phyloP scores from a whole-genome alignment of 2,888 invertebrate genomes.

The Neelides folsomi region DNA sequence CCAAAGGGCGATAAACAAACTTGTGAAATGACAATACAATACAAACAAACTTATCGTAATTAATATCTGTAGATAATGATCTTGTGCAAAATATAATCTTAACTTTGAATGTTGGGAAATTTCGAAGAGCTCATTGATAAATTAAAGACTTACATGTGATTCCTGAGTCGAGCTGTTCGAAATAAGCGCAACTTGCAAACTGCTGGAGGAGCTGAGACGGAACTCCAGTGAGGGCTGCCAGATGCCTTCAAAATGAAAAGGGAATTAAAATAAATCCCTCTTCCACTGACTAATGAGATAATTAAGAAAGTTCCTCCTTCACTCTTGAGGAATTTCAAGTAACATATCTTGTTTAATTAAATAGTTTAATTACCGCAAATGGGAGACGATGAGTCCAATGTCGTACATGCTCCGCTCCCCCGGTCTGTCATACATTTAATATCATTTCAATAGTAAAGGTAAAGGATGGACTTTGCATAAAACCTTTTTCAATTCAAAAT shows the following conservation, averaged over 20 bases:
- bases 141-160: slow-evolving; percentile 53
- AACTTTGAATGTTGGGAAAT: too few species aligned
- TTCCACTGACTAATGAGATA: too few species aligned
- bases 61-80: too few species aligned
- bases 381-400: slow-evolving; percentile 56
- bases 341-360: slow-evolving; percentile 35
- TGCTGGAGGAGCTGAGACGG: slow-evolving; percentile 58
- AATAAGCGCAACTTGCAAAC: slow-evolving; percentile 52
- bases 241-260: not conserved
- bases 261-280: too few species aligned
- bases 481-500: not conserved
- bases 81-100: too few species aligned
- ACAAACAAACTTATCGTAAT: too few species aligned
- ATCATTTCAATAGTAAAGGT: not conserved
- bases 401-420: slow-evolving; percentile 58
- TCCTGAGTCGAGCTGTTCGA: slow-evolving; percentile 62
- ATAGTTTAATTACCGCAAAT: slow-evolving; percentile 50
- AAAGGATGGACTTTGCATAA: not conserved
- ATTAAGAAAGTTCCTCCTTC: too few species aligned
- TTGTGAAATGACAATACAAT: too few species aligned
- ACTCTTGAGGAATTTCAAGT: too few species aligned
- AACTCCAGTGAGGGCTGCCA: slow-evolving; percentile 39
- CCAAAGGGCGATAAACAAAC: too few species aligned
- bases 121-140: not conserved
- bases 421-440: slow-evolving; percentile 46